Evolutionary conservation across 1,140 invertebrate species (phyloP), one percentile per base, ranked within the genome.

Genomic region (Meteorus sp.): DNA sequence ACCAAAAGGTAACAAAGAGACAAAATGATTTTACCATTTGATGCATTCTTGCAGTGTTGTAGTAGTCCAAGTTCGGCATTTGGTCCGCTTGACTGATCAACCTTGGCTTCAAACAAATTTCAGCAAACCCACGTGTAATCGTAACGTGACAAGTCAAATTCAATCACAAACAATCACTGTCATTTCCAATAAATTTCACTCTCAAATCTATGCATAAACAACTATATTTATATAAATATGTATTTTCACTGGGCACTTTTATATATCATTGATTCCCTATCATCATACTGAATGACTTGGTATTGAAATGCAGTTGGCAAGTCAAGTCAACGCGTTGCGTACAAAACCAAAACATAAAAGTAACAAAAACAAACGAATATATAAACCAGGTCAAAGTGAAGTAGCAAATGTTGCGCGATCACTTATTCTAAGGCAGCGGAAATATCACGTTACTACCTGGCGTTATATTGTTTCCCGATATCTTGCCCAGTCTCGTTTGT

Each of bases 61-160:
- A 80, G 72, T 79, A 80, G 70, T 79, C 78, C 66, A 80, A 60
- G 60, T 79, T 80, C 70, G 78, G 78, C 77, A 79, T 80, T 69
- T 70, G 69, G 68, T 52, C 22, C 17, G 33, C 13, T 17, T 54
- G 39, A 58, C 22, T 20, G 47, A 20, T 19, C 50, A 58, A 53
- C 22, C 31, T 45, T 39, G 35, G 7, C 37, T 1, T 23, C n/a
- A 27, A 54, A 27, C 3, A 23, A 54, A 9, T 43, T 13, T 52
- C 29, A 56, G 48, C n/a, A n/a, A 15, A 35, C 0, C 13, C 15
- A 33, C 11, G 25, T 5, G 15, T 45, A 8, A 33, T 29, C 11
- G 15, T n/a, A n/a, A n/a, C n/a, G 33, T 22, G 3, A 19, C 20
- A 33, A 44, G 17, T 11, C 0, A 31, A 48, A 13, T 45, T 48